These are phyloP conservation scores for Masticophis lateralis DNA, from an alignment of 2,797 vertebrate genomes.

Conservation along the genomic window DNA sequence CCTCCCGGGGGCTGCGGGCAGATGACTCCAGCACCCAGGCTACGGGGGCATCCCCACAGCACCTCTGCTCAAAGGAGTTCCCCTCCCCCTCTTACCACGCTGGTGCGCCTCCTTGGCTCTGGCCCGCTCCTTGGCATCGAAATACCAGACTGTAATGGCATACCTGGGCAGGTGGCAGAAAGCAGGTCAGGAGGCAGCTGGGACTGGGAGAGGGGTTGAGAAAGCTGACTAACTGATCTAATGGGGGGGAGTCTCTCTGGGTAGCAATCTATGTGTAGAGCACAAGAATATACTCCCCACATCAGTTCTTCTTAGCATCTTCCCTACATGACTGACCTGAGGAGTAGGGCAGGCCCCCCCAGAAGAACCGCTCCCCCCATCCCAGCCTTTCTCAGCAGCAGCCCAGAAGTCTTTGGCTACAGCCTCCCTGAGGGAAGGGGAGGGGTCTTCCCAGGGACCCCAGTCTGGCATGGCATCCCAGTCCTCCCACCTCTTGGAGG, in stretches of 20 bases:
- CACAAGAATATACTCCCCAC: not conserved
- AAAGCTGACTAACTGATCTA: not conserved
- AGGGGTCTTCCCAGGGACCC: not conserved
- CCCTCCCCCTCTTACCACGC: slow-evolving; percentile 69
- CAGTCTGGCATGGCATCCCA: not conserved
- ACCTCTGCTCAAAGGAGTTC: not conserved
- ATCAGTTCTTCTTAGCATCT: not conserved
- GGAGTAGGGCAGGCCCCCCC: not conserved
- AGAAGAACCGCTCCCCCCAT: not conserved
- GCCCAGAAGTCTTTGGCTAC: not conserved
- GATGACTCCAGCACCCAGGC: not conserved
- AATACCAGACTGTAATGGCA: slow-evolving; percentile 94
- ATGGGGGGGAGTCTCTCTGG: not conserved
- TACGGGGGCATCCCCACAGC: not conserved
- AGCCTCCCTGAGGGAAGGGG: not conserved
- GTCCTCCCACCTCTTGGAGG: not conserved
- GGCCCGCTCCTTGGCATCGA: slow-evolving; percentile 88
- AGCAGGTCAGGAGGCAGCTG: not conserved
- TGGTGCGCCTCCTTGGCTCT: slow-evolving; percentile 88
- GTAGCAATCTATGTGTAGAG: not conserved
- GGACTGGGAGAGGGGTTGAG: too few species aligned
- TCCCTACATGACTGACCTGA: not conserved
- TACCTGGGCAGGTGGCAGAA: slow-evolving; percentile 66
- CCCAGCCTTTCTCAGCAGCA: not conserved
- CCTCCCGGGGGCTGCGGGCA: not conserved